Evolutionary conservation across 2,797 vertebrate species (phyloP).

Genomic region (Siniperca obscura): DNA sequence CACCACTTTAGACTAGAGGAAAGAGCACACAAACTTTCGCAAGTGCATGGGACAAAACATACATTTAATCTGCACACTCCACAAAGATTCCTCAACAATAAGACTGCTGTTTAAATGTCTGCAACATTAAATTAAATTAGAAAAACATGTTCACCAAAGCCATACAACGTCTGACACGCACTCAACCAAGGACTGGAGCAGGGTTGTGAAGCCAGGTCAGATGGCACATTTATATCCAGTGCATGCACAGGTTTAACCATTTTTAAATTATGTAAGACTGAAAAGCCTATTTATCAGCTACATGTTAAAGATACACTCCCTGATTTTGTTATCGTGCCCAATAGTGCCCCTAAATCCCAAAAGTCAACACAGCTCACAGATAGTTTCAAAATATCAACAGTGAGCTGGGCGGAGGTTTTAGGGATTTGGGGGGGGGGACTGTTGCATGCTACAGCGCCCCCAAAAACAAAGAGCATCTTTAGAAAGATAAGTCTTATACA

Average conservation of each 20-base stretch:
- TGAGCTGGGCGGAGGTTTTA: neutral
- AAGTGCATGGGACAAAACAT: neutral
- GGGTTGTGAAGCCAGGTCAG: neutral
- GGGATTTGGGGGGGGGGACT: neutral
- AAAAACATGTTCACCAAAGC: neutral
- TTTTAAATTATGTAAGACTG: neutral
- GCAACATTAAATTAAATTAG: neutral
- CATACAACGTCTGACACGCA: no score
- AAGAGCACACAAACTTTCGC: neutral
- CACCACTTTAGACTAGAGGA: neutral
- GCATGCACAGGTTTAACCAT: neutral
- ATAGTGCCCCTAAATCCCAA: neutral
- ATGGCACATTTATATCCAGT: neutral
- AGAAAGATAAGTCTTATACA: neutral
- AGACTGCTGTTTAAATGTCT: conserved; percentile 2
- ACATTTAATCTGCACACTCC: neutral
- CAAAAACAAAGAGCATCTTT: neutral
- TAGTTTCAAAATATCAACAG: neutral
- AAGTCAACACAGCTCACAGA: neutral
- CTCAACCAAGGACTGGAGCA: neutral
- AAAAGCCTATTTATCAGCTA: neutral
- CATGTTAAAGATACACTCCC: neutral
- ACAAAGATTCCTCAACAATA: neutral
- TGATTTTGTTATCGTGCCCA: neutral
- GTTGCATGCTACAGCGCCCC: neutral